Evolutionary conservation across 2,888 invertebrate species (phyloP), one percentile per base, ranked within the genome.

Genomic region (Dastarcus helophoroides): DNA sequence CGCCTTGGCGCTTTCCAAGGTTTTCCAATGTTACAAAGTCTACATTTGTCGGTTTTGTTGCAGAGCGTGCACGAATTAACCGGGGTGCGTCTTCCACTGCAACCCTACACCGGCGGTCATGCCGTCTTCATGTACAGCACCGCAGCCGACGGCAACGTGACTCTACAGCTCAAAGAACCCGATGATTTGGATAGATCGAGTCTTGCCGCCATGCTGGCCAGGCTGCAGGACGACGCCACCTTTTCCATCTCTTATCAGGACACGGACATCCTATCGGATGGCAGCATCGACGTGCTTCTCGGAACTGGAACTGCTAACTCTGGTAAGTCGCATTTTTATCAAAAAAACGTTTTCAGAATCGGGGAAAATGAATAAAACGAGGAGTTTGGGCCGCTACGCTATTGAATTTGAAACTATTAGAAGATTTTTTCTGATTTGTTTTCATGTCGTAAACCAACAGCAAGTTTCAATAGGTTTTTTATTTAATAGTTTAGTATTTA

Each of bases 221-320:
- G 64, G 37, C 54, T 72, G 37, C 68, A 68, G 49, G 71, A 74
- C 47, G 78, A 79, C 45, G 69, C 79, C 47, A 70, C 71, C 33
- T 69, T 80, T 39, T 76, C 77, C 46, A 73, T 76, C 52, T 76
- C 79, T 42, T 79, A 79, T 62, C 77, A 79, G 54, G 80, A 81
- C 62, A 73, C 79, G 14, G 79, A 79, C 51, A 71, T 80, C 54
- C 65, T 81, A 33, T 76, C 78, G 26, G 80, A 80, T 38, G 60
- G 60, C 19, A 56, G 59, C 40, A 62, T 62, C 32, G 53, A 53
- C 35, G 66, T 80, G 50, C 65, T 80, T 43, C 74, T 79, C 43
- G 54, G 55, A 6, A 48, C 56, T 14, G 57, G 56, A 8, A 73
- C 75, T 8, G 31, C 31, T 1, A 35, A 31, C 31, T 26, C 35